Base-by-base conservation (phyloP, 2,888 invertebrate genomes). In the Linnaemya tessellans region DNA sequence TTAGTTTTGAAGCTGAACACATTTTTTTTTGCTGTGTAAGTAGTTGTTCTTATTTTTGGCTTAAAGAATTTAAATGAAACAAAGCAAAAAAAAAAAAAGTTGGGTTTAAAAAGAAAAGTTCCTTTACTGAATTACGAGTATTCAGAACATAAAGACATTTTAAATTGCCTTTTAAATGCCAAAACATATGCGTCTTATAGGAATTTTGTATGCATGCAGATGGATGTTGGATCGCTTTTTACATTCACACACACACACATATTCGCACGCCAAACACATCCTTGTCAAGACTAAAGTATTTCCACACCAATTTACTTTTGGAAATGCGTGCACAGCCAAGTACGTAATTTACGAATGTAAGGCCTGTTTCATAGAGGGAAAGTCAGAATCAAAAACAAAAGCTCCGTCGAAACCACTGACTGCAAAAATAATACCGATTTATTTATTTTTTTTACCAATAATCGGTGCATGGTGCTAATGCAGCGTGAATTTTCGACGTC, bases 151-250 rank as follows among this genome's bases (percentile, higher is more conserved):
- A 54, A 80, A 84, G 70, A 79, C 82, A 75, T 82, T 85, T 82
- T 75, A 85, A 85, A 85, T 85, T 82, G 82, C 70, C 71, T 82
- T 85, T 85, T 85, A 82, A 85, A 85, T 74, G 79, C 68, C 81
- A 79, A 75, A 79, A 85, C 85, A 82, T 82, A 74, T 79, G 85
- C 65, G 62, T 79, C 84, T 74, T 80, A 82, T 58, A 71, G 49
- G 54, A 64, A 73, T 77, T 30, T 74, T 49, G 49, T 73, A 49
- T n/a, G 62, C 41, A n/a, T 35, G 46, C 7, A 15, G 15, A 15
- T 54, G n/a, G 7, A 20, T 43, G 56, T 2, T 58, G 5, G 5
- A 5, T 30, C 30, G 30, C 30, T 13, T 35, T 60, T 10, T 22
- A 30, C 43, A 73, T 49, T 46, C 38, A n/a, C 30, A 20, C 25